A percentile compares a stretch with the other conserved stretches of the same genome.
Evolutionary conservation across 2,113 vertebrate genomes (phyloP).

Genomic region (Scomber japonicus): DNA sequence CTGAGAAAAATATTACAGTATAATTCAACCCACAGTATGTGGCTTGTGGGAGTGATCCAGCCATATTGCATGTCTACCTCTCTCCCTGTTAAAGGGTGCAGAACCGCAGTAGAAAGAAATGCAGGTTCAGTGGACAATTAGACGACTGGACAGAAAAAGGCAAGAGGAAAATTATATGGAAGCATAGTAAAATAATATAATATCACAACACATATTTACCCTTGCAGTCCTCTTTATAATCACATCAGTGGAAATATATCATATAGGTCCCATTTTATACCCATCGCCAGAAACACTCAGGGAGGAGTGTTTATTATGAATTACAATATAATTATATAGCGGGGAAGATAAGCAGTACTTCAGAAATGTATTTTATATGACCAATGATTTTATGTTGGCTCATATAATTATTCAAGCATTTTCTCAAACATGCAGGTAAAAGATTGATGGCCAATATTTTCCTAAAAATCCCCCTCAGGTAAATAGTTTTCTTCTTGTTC

Average conservation of each 20-base stretch:
- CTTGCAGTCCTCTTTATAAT: slow-evolving; percentile 28
- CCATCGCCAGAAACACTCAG: slow-evolving; percentile 19
- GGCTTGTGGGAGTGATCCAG: slow-evolving; percentile 15
- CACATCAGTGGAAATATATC: slow-evolving; percentile 10
- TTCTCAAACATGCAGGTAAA: not conserved
- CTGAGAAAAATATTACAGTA: slow-evolving; percentile 3
- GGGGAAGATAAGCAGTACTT: not conserved
- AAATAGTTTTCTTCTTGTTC: too few species aligned
- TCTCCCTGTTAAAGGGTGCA: slow-evolving; percentile 28
- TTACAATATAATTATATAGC: slow-evolving; percentile 4
- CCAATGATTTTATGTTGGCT: not conserved
- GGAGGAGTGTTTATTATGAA: slow-evolving; percentile 17
- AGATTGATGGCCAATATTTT: too few species aligned
- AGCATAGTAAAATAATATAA: slow-evolving; percentile 25
- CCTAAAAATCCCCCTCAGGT: too few species aligned
- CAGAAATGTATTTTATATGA: slow-evolving; percentile 10
- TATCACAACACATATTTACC: slow-evolving; percentile 33
- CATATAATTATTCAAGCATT: not conserved
- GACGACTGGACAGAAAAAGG: not conserved
- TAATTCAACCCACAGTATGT: slow-evolving; percentile 1
- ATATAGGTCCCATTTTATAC: slow-evolving; percentile 23
- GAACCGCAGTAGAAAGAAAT: slow-evolving; percentile 8
- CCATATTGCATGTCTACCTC: not conserved
- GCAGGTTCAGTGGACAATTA: slow-evolving; percentile 14
- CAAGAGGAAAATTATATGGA: slow-evolving; percentile 18